phyloP scores from a whole-genome alignment of 1,140 invertebrate species.

The Magallana gigas region DNA sequence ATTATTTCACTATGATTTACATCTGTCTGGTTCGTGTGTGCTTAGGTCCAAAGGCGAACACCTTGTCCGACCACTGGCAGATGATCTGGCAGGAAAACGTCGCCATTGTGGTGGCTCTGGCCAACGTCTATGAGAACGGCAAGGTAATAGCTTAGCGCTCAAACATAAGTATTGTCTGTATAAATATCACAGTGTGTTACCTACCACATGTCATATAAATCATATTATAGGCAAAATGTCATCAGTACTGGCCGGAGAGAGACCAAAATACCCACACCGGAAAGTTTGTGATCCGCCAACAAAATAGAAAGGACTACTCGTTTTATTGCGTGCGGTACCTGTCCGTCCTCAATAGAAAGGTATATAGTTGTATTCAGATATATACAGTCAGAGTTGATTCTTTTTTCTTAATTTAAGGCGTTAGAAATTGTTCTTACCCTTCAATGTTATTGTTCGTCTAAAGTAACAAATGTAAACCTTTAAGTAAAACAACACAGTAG shows the following conservation, averaged over 20 bases:
- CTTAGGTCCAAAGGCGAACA: background rate
- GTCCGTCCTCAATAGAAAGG: conserved; percentile 18
- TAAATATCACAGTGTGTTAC: no score
- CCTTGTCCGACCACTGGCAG: conserved; percentile 3
- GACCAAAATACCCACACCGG: background rate
- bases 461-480: no score
- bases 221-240: background rate
- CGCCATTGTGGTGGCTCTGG: conserved; percentile 1
- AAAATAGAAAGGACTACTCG: conserved; percentile 18
- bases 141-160: background rate
- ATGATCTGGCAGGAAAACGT: conserved; percentile 1
- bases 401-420: no score
- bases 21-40: no score
- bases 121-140: background rate
- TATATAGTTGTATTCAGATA: background rate
- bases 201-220: no score
- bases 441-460: no score
- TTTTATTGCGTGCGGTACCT: conserved; percentile 15
- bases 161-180: no score
- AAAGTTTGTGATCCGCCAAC: conserved; percentile 13
- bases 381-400: no score
- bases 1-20: no score
- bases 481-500: no score
- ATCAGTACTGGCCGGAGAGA: background rate
- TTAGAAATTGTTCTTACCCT: no score